Evolutionary conservation across 2,888 invertebrate genomes (phyloP), one percentile per base, ranked within the genome.

Genomic region (Bombylius major): DNA sequence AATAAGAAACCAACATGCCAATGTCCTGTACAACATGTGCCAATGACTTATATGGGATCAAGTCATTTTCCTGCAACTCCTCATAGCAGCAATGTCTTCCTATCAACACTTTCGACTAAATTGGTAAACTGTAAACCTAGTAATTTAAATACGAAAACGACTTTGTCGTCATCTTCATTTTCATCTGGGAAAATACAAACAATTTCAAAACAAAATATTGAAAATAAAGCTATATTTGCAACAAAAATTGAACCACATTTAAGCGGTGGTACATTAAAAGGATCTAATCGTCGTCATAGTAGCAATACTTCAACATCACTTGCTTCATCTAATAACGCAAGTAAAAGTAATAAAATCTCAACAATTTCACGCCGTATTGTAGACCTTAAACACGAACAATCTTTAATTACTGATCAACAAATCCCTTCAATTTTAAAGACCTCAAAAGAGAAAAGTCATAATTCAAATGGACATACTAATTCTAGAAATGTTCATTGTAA

Each of bases 31-130:
- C 75, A 74, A 53, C 75, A 74, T 62, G 73, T 74, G 32, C 75
- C 75, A 55, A 75, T 75, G 73, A 71, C 72, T 12, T 75, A 75
- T 57, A 75, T 75, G 73, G 72, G 71, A 36, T 67, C 72, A 46
- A 71, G 68, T 57, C 69, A 70, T 58, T 61, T 69, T 9, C 68
- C 65, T 60, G 51, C 59, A 44, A 62, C 63, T 54, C 68, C 64
- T 54, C 62, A 56, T 50, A 60, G 63, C 54, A 67, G 65, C 53
- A 67, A 64, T 60, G 64, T 66, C 42, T 68, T 69, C 57, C 63
- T 70, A 5, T 64, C 67, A 44, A 67, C 66, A 5, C 57, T 68
- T 5, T 65, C 67, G 55, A 65, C 65, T 54, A 68, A 68, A 57
- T 50, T 67, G 39, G 62, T 51, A 13, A 55, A 42, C 31, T 36